Base-by-base conservation (phyloP, 2,888 invertebrate genomes). In the Drosophila kambysellisi region DNA sequence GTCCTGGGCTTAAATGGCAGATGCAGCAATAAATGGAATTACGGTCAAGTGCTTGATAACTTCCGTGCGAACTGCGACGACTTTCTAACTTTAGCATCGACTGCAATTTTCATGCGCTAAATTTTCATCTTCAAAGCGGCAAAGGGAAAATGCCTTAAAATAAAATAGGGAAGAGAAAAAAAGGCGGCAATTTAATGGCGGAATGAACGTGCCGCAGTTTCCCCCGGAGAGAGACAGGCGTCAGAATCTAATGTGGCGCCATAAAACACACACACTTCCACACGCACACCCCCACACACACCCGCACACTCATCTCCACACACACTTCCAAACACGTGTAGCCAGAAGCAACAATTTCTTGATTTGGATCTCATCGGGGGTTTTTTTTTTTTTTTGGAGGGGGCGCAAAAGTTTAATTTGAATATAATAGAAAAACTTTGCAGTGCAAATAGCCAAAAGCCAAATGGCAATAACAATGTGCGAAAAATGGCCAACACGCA, bases 401-500 rank as follows among this genome's bases (percentile, higher is more conserved):
- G 39, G 62, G 70, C 61, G 61, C 51, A 74, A 90, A 85, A 85
- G 85, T 85, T 85, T 91, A 87, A 87, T 87, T 87, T 91, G 87
- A 89, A 87, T 87, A 91, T 87, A 90, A 87, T 91, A 87, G 91
- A 91, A 91, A 87, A 87, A 87, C 88, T 87, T 75, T 80, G 64
- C 64, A 59, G 63, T 54, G 70, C 41, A 71, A 82, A 81, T 79
- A 70, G 85, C 75, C 54, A 70, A 85, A 83, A 78, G 74, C 80
- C 76, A 82, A 79, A 65, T 33, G 66, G 63, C 79, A 82, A 83
- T 63, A 83, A 72, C 77, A 77, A 76, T 68, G 70, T 64, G 82
- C 61, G 30, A 52, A 65, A 52, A 53, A 52, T 58, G 68, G 66
- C 54, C 61, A 67, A 62, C 66, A 75, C 70, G 62, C 73, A 69